Base-by-base conservation (phyloP, 1,140 invertebrate species). In the Sweltsa coloradensis region DNA sequence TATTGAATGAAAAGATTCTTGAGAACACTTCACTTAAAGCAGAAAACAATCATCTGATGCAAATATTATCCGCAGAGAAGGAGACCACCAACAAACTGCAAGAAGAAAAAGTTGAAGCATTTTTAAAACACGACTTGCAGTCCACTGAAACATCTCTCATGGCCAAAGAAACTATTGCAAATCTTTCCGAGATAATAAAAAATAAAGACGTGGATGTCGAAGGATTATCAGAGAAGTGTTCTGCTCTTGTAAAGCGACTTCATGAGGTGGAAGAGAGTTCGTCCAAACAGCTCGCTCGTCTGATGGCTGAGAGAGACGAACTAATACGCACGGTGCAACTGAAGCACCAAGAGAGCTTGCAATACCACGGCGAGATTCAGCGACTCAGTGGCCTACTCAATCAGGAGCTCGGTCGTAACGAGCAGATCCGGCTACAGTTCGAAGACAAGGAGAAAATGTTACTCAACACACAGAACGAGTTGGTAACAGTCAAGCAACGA, bases 321-420 rank as follows among this genome's bases (percentile, higher is more conserved):
- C 66, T 89, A n/a, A 79, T 88, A 22, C 74, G 73, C 42, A 68
- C 81, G 5, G 64, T 90, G 1, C 83, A 81, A 52, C 68, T 78
- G 36, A 92, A 92, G 67, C 86, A 92, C 52, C 75, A 83, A 45
- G 88, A 92, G 63, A 87, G 76, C 57, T 57, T 88, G 2, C 75
- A 79, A 37, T 91, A 90, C 63, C 85, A 91, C 53, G 71, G 66
- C 3, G 88, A 93, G 68, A 82, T 90, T 44, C 83, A 89, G 60
- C 72, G 82, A 27, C 56, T 92, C n/a, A 76, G 74, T 16, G 57
- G 52, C 5, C 49, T 58, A 3, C 50, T 70, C 1, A 43, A 9
- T 1, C 67, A 74, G 46, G 53, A 78, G 4, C 50, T 80, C 16
- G 51, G 51, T 6, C 68, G 72, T 25, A 60, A 65, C 48, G 56